phyloP scores from a whole-genome alignment of 2,888 invertebrate species.

The Resseliella maxima region DNA sequence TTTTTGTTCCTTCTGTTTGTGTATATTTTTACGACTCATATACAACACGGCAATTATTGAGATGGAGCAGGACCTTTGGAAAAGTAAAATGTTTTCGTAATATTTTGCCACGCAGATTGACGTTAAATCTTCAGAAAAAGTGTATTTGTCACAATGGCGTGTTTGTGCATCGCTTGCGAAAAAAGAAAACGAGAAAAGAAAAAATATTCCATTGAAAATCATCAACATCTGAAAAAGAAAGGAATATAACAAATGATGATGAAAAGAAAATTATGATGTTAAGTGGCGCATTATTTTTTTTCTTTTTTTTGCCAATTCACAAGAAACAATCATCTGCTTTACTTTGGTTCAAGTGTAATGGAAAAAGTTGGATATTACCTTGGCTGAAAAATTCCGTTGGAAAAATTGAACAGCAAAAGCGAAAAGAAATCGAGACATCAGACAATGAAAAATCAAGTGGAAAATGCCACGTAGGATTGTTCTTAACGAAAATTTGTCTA shows the following conservation, averaged over 20 bases:
- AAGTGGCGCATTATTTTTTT: not conserved
- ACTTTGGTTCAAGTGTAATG: not conserved
- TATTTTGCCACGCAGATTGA: not conserved
- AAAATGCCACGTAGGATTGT: not conserved
- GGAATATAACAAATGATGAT: not conserved
- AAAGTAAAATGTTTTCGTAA: not conserved
- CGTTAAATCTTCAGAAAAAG: not conserved
- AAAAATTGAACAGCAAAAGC: not conserved
- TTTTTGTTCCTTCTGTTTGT: not conserved
- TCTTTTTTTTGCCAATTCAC: not conserved
- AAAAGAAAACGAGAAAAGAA: not conserved
- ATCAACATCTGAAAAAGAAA: not conserved
- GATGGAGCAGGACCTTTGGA: conserved; percentile 15
- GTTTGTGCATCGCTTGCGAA: not conserved
- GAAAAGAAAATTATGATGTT: not conserved
- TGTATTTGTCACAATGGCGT: not conserved
- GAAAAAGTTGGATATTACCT: not conserved
- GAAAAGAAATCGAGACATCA: no score
- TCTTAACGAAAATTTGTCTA: conserved; percentile 25
- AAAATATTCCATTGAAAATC: not conserved
- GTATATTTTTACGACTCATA: not conserved
- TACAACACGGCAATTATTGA: not conserved
- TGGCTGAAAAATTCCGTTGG: not conserved
- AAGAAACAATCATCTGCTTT: not conserved
- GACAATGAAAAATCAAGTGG: not conserved